Base-by-base conservation (phyloP, 2,888 invertebrate species). In the Epinotia ramella region DNA sequence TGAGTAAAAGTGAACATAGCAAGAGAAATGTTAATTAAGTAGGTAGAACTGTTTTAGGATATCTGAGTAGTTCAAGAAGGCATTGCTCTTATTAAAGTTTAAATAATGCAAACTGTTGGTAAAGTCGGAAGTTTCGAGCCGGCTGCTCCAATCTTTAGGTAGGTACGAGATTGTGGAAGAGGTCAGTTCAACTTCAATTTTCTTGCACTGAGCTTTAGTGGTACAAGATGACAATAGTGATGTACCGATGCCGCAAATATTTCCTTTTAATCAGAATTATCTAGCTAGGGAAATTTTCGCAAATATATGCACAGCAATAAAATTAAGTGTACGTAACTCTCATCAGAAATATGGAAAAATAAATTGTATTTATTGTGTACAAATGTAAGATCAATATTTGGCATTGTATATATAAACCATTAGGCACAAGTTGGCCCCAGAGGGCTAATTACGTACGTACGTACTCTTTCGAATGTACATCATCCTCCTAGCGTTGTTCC, bases 141-240 rank as follows among this genome's bases (percentile, higher is more conserved):
- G 75, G 80, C 79, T 80, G 82, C 83, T 79, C 82, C 81, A 86
- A 86, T 87, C 88, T 83, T 89, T 89, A 40, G 40, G 9, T 9
- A 40, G 40, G 40, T 40, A 87, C 62, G 12, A 24, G 12, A 18
- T 33, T 13, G 20, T 78, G 79, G 82, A 81, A 79, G 82, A 79
- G 74, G 77, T 80, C 85, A 83, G 84, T 82, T 84, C 83, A 88
- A 88, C 84, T 87, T 86, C 16, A 80, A 83, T 60, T 28, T 33
- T 28, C 28, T 62, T 53, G n/a, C n/a, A n/a, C 7, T 53, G 53
- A 3, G 12, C 53, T n/a, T 53, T n/a, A 53, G 13, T 13, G 13
- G n/a, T 53, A n/a, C 53, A 53, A 53, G 5, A 49, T 53, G 53
- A 53, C 2, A 6, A 53, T 53, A 53, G 40, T 40, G 40, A 40